Evolutionary conservation across 2,888 invertebrate species (phyloP).

Genomic region (Antitype chi): DNA sequence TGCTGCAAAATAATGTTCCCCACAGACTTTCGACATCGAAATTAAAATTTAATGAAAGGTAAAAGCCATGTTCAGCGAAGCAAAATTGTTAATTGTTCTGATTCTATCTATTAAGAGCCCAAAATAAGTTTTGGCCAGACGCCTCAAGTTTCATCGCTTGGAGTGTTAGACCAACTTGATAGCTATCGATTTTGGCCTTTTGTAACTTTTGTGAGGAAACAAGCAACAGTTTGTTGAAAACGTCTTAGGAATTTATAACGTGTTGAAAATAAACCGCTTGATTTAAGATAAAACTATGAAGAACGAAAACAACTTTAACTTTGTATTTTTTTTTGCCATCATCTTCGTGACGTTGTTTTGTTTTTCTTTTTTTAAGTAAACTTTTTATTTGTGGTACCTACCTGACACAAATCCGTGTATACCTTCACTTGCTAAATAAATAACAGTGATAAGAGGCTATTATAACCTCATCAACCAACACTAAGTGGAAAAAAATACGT

Average conservation of each 20-base stretch:
- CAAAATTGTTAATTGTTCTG: slow-evolving; percentile 60
- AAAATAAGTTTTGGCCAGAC: slow-evolving; percentile 55
- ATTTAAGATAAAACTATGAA: neutral
- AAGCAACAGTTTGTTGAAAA: slow-evolving; percentile 32
- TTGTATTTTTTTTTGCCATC: too few relatives aligned
- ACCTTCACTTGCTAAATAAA: too few relatives aligned
- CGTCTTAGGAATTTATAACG: neutral
- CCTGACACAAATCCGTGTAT: too few relatives aligned
- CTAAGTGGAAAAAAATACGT: too few relatives aligned
- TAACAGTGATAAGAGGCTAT: too few relatives aligned
- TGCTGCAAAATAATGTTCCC: neutral
- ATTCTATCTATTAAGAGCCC: slow-evolving; percentile 56
- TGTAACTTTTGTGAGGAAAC: slow-evolving; percentile 21
- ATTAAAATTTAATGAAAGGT: slow-evolving; percentile 14
- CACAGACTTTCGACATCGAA: neutral
- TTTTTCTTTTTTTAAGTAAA: too few relatives aligned
- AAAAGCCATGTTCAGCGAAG: slow-evolving; percentile 27
- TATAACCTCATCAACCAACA: too few relatives aligned
- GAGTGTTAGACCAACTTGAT: slow-evolving; percentile 36
- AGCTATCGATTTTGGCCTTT: slow-evolving; percentile 51
- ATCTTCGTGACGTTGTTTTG: too few relatives aligned
- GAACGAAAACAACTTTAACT: too few relatives aligned
- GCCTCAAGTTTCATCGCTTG: slow-evolving; percentile 48
- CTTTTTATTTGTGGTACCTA: too few relatives aligned
- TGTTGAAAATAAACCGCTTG: slow-evolving; percentile 2